Evolutionary conservation across 2,113 vertebrate species (phyloP).

Genomic region (Amblyopsis rosae): DNA sequence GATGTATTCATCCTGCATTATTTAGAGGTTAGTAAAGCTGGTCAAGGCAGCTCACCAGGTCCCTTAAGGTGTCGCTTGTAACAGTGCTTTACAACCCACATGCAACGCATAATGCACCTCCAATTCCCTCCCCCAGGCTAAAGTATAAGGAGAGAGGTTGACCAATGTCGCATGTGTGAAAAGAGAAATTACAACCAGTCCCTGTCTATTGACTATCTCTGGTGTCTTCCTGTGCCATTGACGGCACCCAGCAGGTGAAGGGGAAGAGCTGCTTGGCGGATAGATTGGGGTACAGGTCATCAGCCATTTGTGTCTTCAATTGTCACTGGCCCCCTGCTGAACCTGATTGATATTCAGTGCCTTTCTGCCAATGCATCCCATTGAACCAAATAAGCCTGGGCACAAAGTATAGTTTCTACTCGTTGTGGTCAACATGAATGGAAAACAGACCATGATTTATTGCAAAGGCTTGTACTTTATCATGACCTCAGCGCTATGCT

Average conservation of each 20-base stretch:
- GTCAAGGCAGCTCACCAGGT: conserved; percentile 36
- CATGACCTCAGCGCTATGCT: not conserved
- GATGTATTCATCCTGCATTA: conserved; percentile 61
- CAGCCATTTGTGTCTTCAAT: conserved; percentile 54
- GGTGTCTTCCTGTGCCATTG: conserved; percentile 60
- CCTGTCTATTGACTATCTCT: conserved; percentile 46
- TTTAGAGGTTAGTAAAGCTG: conserved; percentile 42
- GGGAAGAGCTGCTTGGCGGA: conserved; percentile 57
- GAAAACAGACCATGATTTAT: no score
- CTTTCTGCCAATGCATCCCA: conserved; percentile 43
- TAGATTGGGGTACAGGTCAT: conserved; percentile 58
- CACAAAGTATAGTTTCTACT: conserved; percentile 21
- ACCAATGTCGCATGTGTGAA: not conserved
- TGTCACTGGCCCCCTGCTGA: conserved; percentile 60
- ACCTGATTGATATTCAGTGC: conserved; percentile 64
- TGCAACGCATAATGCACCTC: conserved; percentile 7
- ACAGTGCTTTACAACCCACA: conserved; percentile 17
- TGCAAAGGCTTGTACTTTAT: not conserved
- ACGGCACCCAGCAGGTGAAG: conserved; percentile 64
- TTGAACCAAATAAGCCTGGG: conserved; percentile 43
- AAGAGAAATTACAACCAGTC: conserved; percentile 31
- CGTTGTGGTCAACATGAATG: conserved; percentile 1
- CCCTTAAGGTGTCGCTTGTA: conserved; percentile 18
- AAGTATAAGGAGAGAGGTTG: conserved; percentile 19
- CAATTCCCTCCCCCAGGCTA: not conserved